A percentile compares a stretch with the other conserved stretches of the same genome.
Conservation (phyloP, 2,113 vertebrate genomes). For the Pluvianellus socialis region DNA sequence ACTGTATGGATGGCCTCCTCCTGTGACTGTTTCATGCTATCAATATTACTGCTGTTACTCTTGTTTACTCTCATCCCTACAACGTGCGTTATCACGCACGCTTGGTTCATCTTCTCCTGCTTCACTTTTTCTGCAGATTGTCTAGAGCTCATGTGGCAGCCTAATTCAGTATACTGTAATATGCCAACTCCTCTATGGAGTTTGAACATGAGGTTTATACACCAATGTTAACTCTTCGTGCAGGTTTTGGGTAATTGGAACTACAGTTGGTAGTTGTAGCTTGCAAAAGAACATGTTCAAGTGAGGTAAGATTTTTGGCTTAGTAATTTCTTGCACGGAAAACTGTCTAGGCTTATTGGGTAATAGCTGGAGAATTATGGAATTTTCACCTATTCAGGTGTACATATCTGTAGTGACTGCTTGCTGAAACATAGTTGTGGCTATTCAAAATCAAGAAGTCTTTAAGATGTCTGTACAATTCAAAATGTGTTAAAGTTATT, state of each 20-base stretch:
- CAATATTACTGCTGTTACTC: background rate
- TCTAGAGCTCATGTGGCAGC: background rate
- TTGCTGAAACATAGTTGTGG: background rate
- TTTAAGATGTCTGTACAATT: background rate
- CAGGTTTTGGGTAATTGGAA: background rate
- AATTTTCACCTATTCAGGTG: background rate
- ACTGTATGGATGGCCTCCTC: background rate
- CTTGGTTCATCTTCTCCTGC: background rate
- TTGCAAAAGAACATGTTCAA: background rate
- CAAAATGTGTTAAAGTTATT: background rate
- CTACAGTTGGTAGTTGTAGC: background rate
- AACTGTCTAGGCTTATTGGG: background rate
- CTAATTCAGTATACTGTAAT: background rate
- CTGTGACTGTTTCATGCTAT: background rate
- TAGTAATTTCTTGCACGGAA: background rate
- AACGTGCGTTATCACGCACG: no score
- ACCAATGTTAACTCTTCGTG: rapidly evolving
- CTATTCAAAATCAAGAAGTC: background rate
- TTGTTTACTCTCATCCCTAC: background rate
- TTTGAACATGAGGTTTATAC: background rate
- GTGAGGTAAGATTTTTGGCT: background rate
- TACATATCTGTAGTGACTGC: background rate
- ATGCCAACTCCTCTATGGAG: background rate
- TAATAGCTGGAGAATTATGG: background rate
- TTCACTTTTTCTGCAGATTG: background rate